A percentile compares a stretch with the other conserved stretches of the same genome.
phyloP scores from a whole-genome alignment of 2,888 invertebrate species.

The Opisthograptis luteolata region DNA sequence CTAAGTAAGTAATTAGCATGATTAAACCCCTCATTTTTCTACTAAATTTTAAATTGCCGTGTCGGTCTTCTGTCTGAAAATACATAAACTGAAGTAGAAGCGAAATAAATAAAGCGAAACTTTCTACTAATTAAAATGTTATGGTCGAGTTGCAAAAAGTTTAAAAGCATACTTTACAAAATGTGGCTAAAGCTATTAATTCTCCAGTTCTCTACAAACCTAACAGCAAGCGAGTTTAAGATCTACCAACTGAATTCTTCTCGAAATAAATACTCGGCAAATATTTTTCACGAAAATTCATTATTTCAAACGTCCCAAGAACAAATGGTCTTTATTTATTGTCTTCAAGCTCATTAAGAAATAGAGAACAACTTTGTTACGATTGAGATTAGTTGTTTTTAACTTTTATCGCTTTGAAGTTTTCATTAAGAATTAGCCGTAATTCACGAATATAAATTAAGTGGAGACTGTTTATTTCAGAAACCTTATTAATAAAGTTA shows the following conservation, averaged over 20 bases:
- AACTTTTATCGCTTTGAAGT: conserved; percentile 20
- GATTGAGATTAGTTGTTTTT: conserved; percentile 22
- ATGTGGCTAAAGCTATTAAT: neutral
- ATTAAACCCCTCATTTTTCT: no score
- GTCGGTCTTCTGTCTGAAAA: no score
- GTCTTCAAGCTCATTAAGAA: conserved; percentile 29
- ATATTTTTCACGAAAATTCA: conserved; percentile 17
- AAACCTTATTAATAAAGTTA: no score
- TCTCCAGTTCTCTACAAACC: neutral
- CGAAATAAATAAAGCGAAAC: no score
- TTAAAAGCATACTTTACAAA: no score
- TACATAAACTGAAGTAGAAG: no score
- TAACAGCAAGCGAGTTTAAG: neutral
- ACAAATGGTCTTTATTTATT: conserved; percentile 33
- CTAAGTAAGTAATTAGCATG: no score
- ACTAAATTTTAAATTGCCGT: no score
- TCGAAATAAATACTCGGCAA: conserved; percentile 17
- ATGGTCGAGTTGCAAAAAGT: neutral
- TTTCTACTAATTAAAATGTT: neutral
- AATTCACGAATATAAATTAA: conserved; percentile 8
- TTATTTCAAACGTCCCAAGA: conserved; percentile 24
- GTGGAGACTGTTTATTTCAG: no score
- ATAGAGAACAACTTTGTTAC: conserved; percentile 29
- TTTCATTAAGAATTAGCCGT: conserved; percentile 7
- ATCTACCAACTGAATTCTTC: conserved; percentile 7